Conservation (phyloP, 2,797 vertebrate species). For the Scomberomorus guttatus region DNA sequence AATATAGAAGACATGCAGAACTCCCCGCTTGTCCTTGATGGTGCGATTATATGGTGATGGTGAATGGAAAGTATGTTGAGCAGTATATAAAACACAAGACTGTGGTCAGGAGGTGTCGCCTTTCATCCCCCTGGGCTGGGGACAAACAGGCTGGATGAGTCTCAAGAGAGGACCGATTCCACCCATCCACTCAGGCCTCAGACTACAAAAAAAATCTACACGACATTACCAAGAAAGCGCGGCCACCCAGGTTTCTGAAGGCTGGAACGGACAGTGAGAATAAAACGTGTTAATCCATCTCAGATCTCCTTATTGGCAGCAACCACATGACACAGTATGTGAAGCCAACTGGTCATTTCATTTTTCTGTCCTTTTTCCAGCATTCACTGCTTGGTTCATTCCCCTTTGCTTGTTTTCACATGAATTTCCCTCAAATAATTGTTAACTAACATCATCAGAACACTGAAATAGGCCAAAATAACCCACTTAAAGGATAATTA, state of each 20-base stretch:
- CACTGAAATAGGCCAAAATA: background rate
- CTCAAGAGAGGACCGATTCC: slow-evolving; percentile 35
- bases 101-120: slow-evolving; percentile 57
- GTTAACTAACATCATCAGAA: background rate
- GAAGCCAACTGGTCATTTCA: slow-evolving; percentile 29
- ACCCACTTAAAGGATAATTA: background rate
- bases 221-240: slow-evolving; percentile 43
- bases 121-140: slow-evolving; percentile 43
- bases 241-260: slow-evolving; percentile 21
- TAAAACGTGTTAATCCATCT: slow-evolving; percentile 45
- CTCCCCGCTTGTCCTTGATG: slow-evolving; percentile 41
- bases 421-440: background rate
- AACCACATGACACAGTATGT: slow-evolving; percentile 32
- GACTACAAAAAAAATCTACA: background rate
- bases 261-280: slow-evolving; percentile 19
- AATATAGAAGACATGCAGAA: slow-evolving; percentile 36
- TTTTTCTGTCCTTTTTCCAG: slow-evolving; percentile 6
- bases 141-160: slow-evolving; percentile 49
- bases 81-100: slow-evolving; percentile 63
- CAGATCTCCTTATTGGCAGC: slow-evolving; percentile 41
- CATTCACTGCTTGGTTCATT: background rate
- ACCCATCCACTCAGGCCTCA: slow-evolving; percentile 10
- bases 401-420: background rate
- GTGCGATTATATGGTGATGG: slow-evolving; percentile 49
- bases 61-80: slow-evolving; percentile 74